Percentiles rank a stretch among this genome's conserved stretches.
These are phyloP conservation scores for Nephrotoma guestfalica DNA, from an alignment of 2,888 invertebrate genomes.

Conservation along the genomic window DNA sequence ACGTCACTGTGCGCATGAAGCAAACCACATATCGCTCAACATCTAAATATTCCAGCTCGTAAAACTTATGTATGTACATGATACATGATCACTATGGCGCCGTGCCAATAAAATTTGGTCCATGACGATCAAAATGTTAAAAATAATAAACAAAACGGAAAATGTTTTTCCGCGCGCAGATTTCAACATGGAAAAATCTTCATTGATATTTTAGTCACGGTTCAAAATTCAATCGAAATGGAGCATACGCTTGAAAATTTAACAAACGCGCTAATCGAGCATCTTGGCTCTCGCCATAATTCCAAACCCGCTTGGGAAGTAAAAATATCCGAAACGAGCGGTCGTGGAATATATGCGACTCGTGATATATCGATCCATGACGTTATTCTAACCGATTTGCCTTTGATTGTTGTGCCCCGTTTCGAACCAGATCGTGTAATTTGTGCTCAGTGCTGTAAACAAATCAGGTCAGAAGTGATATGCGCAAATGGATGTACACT, in stretches of 20 bases:
- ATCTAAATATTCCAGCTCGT: neutral
- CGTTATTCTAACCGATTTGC: conserved; percentile 52
- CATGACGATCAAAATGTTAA: neutral
- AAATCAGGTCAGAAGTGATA: conserved; percentile 28
- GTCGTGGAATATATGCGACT: conserved; percentile 56
- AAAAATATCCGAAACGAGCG: conserved; percentile 43
- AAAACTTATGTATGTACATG: neutral
- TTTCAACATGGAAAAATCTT: neutral
- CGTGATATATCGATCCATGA: conserved; percentile 51
- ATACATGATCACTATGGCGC: neutral
- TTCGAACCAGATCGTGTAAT: conserved; percentile 39
- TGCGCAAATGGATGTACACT: conserved; percentile 52
- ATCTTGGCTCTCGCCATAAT: neutral
- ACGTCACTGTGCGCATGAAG: neutral
- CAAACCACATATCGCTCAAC: neutral
- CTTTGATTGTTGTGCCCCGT: conserved; percentile 56
- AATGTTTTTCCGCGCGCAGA: neutral
- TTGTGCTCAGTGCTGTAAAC: conserved; percentile 50
- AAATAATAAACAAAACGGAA: neutral
- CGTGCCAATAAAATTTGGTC: neutral
- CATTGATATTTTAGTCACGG: neutral
- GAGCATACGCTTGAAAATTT: neutral
- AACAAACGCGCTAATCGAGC: neutral
- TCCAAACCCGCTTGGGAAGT: conserved; percentile 39
- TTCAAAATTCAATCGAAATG: neutral